Evolutionary conservation across 2,113 vertebrate species (phyloP), one percentile per base, ranked within the genome.

Genomic region (Diphyllodes magnificus): DNA sequence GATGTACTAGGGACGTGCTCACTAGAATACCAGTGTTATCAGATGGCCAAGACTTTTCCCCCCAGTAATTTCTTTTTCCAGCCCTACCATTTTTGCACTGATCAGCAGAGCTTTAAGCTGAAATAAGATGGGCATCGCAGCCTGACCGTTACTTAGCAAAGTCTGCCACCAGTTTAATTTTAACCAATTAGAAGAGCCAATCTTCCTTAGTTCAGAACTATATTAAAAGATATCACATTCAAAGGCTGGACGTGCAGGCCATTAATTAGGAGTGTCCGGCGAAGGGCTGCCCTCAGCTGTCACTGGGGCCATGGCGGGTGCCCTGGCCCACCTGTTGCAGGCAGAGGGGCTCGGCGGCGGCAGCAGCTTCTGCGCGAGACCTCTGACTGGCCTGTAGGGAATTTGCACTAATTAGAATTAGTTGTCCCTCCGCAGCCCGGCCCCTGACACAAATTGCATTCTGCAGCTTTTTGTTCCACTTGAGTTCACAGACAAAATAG

Each of bases 391-490:
- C 97, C 98, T 91, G 86, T 97, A 94, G 98, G 98, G 98, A 98
- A 97, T 98, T 98, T 85, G 96, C 97, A 95, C 98, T 98, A 98
- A 98, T 98, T 98, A 98, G 98, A 98, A 98, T 98, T 98, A 98
- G 98, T 98, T 98, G 98, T 98, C 98, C 98, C 98, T 98, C 98
- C 24, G 95, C 98, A 98, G 98, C 98, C 98, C 92, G 54, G 98
- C 97, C 98, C 97, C 98, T 98, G 98, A 98, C 98, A 98, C 98
- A 98, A 98, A 98, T 98, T 98, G 97, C 98, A 98, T 98, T 98
- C 98, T 98, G 98, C 97, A 98, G 98, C 97, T 98, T 98, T 98
- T 98, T 98, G 98, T 98, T 98, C 98, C 98, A 98, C 98, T 98
- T 97, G 97, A 98, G 96, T 98, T 98, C 98, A 98, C 98, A 98